phyloP scores from a whole-genome alignment of 2,113 vertebrate species.

The Caloenas nicobarica region DNA sequence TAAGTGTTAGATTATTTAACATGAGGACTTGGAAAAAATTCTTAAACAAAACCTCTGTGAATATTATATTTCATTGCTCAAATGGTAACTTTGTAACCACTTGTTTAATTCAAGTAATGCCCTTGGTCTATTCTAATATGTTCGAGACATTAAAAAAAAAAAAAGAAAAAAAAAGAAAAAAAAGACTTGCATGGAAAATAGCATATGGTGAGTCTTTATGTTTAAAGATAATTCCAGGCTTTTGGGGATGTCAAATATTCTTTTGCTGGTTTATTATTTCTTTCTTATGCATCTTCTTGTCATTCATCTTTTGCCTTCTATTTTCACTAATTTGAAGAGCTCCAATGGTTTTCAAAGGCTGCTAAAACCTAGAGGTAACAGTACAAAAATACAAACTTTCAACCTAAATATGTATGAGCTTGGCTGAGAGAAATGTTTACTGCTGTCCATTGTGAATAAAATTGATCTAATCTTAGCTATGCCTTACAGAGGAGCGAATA shows the following conservation, averaged over 20 bases:
- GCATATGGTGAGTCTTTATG: neutral
- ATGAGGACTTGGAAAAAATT: neutral
- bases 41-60: neutral
- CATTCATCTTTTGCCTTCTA: fast-evolving
- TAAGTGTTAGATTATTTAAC: neutral
- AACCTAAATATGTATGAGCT: neutral
- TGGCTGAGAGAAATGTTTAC: neutral
- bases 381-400: neutral
- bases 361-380: neutral
- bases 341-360: neutral
- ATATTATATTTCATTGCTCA: neutral
- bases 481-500: neutral
- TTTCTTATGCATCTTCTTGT: neutral
- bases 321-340: neutral
- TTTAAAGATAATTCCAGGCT: neutral
- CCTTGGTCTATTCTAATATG: neutral
- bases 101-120: neutral
- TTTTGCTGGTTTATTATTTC: neutral
- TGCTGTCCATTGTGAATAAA: neutral
- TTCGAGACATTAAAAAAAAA: neutral
- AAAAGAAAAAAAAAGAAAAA: too few relatives aligned
- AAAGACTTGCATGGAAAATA: neutral
- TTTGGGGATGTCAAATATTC: neutral
- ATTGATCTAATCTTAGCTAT: neutral
- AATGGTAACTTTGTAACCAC: neutral